A percentile compares a stretch with the other conserved stretches of the same genome.
Conservation (phyloP, 2,888 invertebrate species). For the Meloe dianella region DNA sequence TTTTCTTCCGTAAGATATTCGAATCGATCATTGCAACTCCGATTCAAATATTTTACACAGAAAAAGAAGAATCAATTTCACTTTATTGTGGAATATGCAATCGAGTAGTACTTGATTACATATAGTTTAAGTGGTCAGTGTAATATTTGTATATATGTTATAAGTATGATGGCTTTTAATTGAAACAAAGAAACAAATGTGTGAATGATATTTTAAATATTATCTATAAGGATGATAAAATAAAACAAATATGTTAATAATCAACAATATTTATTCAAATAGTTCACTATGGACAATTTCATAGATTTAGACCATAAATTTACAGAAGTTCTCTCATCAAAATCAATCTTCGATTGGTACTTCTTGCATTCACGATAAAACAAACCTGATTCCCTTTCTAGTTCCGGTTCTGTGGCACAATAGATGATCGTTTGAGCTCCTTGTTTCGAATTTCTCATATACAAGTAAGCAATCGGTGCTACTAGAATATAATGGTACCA, state of each 20-base stretch:
- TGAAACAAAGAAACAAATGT: slow-evolving; percentile 38
- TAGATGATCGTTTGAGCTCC: slow-evolving; percentile 81
- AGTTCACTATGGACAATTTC: slow-evolving; percentile 40
- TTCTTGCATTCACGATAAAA: slow-evolving; percentile 78
- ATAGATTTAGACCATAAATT: slow-evolving; percentile 69
- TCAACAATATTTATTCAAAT: slow-evolving; percentile 18
- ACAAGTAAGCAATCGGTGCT: slow-evolving; percentile 72
- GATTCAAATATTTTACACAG: slow-evolving; percentile 30
- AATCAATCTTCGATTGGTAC: slow-evolving; percentile 66
- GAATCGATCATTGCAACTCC: slow-evolving; percentile 31
- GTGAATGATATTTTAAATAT: slow-evolving; percentile 55
- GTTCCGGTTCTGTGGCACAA: slow-evolving; percentile 71
- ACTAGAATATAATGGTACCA: slow-evolving; percentile 78
- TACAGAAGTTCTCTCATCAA: slow-evolving; percentile 67
- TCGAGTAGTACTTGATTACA: slow-evolving; percentile 44
- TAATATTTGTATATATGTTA: slow-evolving; percentile 52
- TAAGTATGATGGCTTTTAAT: slow-evolving; percentile 49
- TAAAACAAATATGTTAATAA: slow-evolving; percentile 40
- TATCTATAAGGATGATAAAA: slow-evolving; percentile 44
- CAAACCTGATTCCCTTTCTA: slow-evolving; percentile 70
- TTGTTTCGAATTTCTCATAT: slow-evolving; percentile 77
- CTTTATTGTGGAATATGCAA: slow-evolving; percentile 39
- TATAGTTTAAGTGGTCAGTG: slow-evolving; percentile 47
- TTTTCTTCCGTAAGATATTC: slow-evolving; percentile 33
- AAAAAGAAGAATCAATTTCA: slow-evolving; percentile 22